Evolutionary conservation across 2,113 vertebrate genomes (phyloP).

Genomic region (Sinocyclocheilus grahami): DNA sequence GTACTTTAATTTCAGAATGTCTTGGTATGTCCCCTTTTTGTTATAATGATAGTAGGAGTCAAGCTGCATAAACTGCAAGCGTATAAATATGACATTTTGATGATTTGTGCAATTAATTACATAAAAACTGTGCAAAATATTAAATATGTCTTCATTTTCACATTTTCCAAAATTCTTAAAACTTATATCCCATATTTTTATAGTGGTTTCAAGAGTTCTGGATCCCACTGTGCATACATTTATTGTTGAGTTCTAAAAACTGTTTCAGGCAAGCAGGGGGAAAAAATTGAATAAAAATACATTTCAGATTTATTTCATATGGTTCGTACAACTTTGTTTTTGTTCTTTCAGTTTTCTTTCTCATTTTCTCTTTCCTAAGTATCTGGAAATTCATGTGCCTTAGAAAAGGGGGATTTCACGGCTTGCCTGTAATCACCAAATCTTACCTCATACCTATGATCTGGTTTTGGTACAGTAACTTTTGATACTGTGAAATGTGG

Average conservation of each 20-base stretch:
- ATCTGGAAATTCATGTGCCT: not conserved
- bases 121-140: not conserved
- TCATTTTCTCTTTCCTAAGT: not conserved
- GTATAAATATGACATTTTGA: not conserved
- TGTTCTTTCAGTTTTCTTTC: not conserved
- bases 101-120: not conserved
- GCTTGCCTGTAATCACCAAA: constrained; percentile 53
- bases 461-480: constrained; percentile 92
- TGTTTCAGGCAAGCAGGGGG: constrained; percentile 57
- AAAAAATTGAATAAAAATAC: not conserved
- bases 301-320: not conserved
- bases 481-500: constrained; percentile 96
- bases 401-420: constrained; percentile 23
- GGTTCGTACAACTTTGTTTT: not conserved
- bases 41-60: not conserved
- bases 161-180: not conserved
- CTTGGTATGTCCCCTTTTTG: not conserved
- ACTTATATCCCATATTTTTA: not conserved
- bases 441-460: constrained; percentile 90
- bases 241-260: not conserved
- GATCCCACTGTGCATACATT: not conserved
- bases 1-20: not conserved
- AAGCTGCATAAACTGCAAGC: not conserved
- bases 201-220: constrained; percentile 2
- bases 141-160: not conserved